These are phyloP conservation scores for Cecropterus lyciades DNA, from an alignment of 1,140 invertebrate genomes.

Conservation along the genomic window DNA sequence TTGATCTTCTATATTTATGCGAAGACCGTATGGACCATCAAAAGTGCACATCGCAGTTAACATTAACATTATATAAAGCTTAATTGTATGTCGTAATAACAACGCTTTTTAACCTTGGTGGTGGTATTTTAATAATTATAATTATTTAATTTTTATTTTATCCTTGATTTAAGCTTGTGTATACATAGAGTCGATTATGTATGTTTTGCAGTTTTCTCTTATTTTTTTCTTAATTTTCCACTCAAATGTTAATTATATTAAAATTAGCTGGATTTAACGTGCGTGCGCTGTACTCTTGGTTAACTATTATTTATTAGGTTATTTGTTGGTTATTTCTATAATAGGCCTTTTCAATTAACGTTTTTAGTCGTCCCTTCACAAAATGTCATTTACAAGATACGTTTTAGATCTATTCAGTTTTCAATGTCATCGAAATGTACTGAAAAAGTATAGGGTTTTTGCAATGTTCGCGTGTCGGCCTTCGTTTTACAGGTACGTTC, in stretches of 20 bases:
- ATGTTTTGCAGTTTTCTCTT: conserved; percentile 21
- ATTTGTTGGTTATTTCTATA: conserved; percentile 9
- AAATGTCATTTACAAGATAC: conserved; percentile 33
- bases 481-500: conserved; percentile 55
- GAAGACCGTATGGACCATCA: conserved; percentile 62
- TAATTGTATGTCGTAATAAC: conserved; percentile 35
- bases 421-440: conserved; percentile 59
- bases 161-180: conserved; percentile 61
- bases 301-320: background rate
- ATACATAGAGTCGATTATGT: conserved; percentile 61
- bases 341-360: conserved; percentile 34
- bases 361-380: conserved; percentile 42
- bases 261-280: conserved; percentile 42
- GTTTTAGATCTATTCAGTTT: conserved; percentile 45
- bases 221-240: conserved; percentile 12
- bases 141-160: conserved; percentile 50
- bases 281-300: conserved; percentile 34
- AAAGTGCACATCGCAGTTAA: conserved; percentile 73
- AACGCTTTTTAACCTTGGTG: conserved; percentile 69
- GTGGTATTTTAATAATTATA: conserved; percentile 55
- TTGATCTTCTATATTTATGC: conserved; percentile 30
- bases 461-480: conserved; percentile 50
- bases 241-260: conserved; percentile 20
- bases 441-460: conserved; percentile 63
- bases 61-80: conserved; percentile 39